A percentile compares a stretch with the other conserved stretches of the same genome.
Evolutionary conservation across 2,888 invertebrate genomes (phyloP).

Genomic region (Caenorhabditis sp.): DNA sequence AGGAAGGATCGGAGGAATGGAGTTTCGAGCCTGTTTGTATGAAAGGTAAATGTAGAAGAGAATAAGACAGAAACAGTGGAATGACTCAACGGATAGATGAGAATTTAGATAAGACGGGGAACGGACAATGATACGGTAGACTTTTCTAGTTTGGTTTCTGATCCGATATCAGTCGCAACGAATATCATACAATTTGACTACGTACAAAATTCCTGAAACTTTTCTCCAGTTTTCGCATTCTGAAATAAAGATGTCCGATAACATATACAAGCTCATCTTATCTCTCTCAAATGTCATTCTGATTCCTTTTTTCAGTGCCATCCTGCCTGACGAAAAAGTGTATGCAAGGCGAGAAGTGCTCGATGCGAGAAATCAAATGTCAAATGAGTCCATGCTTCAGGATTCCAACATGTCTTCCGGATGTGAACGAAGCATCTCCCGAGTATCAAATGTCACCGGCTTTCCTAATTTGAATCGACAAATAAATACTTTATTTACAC

Average conservation of each 20-base stretch:
- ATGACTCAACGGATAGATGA: not conserved
- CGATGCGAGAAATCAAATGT: slow-evolving; percentile 46
- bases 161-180: too few species aligned
- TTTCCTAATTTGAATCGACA: slow-evolving; percentile 14
- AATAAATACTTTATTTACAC: slow-evolving; percentile 22
- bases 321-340: slow-evolving; percentile 40
- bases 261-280: too few species aligned
- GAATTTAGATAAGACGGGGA: not conserved
- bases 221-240: too few species aligned
- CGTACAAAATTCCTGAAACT: too few species aligned
- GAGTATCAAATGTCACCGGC: slow-evolving; percentile 57
- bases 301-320: slow-evolving; percentile 57
- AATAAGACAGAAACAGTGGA: not conserved
- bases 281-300: too few species aligned
- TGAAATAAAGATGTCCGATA: not conserved
- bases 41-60: slow-evolving; percentile 15
- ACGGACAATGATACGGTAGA: not conserved
- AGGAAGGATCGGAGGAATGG: not conserved
- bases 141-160: not conserved
- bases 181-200: not conserved
- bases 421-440: slow-evolving; percentile 34
- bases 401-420: slow-evolving; percentile 52
- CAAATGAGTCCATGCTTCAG: slow-evolving; percentile 43
- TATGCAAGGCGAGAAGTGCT: slow-evolving; percentile 38
- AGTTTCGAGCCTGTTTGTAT: slow-evolving; percentile 32